These are phyloP conservation scores for Drosophila busckii DNA, from an alignment of 1,140 invertebrate genomes.

Conservation along the genomic window DNA sequence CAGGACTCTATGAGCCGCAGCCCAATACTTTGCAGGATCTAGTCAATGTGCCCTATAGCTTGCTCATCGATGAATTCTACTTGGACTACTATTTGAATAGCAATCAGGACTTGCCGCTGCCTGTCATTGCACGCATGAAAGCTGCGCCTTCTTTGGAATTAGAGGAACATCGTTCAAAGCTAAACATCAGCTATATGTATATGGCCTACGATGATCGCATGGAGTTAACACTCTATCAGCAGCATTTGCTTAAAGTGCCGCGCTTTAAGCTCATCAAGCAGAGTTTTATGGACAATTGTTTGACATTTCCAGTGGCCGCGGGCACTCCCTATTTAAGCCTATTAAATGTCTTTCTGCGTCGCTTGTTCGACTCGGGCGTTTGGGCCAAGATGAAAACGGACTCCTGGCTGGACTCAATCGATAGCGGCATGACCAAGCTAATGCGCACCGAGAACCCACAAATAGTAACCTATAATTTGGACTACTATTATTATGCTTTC, in stretches of 20 bases:
- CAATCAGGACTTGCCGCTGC: not conserved
- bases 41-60: constrained; percentile 20
- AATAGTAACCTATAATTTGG: constrained; percentile 21
- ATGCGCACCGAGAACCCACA: not conserved
- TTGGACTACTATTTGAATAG: not conserved
- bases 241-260: constrained; percentile 38
- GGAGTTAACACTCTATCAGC: constrained; percentile 37
- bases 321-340: constrained; percentile 32
- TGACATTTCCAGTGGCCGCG: constrained; percentile 6
- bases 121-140: not conserved
- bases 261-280: constrained; percentile 18
- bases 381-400: constrained; percentile 40
- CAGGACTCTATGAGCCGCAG: constrained; percentile 41
- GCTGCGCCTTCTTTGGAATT: not conserved
- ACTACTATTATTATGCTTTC: constrained; percentile 40
- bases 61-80: constrained; percentile 19
- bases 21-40: constrained; percentile 37
- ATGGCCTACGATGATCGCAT: constrained; percentile 30
- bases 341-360: constrained; percentile 24
- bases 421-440: constrained; percentile 10
- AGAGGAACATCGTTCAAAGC: not conserved
- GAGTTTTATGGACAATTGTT: constrained; percentile 2
- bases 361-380: constrained; percentile 38
- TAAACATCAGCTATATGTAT: constrained; percentile 44
- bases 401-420: constrained; percentile 17